Conservation (phyloP, 2,888 invertebrate species). For the Byasa hedistus region DNA sequence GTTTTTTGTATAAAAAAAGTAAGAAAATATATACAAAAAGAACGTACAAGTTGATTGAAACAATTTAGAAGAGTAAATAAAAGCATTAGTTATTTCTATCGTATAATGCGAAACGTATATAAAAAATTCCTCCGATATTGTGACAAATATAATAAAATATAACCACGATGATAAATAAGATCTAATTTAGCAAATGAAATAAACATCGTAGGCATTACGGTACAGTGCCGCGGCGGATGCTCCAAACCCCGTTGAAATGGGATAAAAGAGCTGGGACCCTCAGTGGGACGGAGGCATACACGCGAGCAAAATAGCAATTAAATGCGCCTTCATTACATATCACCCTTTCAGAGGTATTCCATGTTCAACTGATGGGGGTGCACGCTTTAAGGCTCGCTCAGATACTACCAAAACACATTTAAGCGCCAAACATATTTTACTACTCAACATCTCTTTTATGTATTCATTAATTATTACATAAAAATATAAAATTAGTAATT, state of each 20-base stretch:
- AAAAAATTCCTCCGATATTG: too few species aligned
- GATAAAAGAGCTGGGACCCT: conserved; percentile 38
- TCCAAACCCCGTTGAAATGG: conserved; percentile 33
- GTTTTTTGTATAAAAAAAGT: too few species aligned
- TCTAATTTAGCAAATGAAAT: conserved; percentile 27
- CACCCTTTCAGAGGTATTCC: conserved; percentile 41
- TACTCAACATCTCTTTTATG: neutral
- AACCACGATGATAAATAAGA: conserved; percentile 11
- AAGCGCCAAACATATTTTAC: neutral
- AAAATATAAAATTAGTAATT: neutral
- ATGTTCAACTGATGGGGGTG: conserved; percentile 47
- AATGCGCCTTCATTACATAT: conserved; percentile 65
- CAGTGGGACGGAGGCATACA: conserved; percentile 39
- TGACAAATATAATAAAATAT: conserved; percentile 12
- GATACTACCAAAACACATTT: too few species aligned
- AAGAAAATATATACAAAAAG: too few species aligned
- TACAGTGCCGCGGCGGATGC: conserved; percentile 18
- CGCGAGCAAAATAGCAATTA: conserved; percentile 71
- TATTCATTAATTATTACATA: neutral
- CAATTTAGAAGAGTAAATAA: too few species aligned
- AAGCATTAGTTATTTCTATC: too few species aligned
- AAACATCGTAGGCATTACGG: conserved; percentile 16
- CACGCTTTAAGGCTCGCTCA: conserved; percentile 28
- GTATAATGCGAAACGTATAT: too few species aligned
- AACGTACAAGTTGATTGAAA: too few species aligned